Percentiles rank a stretch among this genome's conserved stretches.
phyloP scores from a whole-genome alignment of 2,797 vertebrate genomes.

The Dallia pectoralis region DNA sequence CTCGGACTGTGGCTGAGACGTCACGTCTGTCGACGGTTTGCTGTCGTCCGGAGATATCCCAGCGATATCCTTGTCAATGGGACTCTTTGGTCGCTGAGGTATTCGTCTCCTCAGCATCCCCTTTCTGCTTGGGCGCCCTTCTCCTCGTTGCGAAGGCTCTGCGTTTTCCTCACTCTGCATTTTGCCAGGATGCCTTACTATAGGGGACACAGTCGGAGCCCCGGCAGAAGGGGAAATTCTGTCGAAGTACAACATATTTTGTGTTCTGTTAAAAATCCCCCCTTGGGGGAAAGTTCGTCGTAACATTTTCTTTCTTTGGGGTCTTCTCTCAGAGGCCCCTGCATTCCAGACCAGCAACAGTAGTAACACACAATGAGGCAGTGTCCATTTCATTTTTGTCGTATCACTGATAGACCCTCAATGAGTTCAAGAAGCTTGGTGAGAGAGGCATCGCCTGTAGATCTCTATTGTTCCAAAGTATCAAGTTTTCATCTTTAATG shows the following conservation, averaged over 20 bases:
- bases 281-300: background rate
- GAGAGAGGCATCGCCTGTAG: background rate
- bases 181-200: constrained; percentile 45
- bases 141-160: constrained; percentile 18
- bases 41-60: constrained; percentile 70
- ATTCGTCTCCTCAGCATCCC: constrained; percentile 50
- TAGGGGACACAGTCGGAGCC: constrained; percentile 35
- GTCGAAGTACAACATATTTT: constrained; percentile 52
- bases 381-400: constrained; percentile 25
- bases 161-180: constrained; percentile 38
- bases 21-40: constrained; percentile 40
- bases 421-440: background rate
- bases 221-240: constrained; percentile 28
- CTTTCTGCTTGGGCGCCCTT: constrained; percentile 24
- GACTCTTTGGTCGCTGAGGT: constrained; percentile 38
- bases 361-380: constrained; percentile 10
- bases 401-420: background rate
- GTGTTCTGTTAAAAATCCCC: constrained; percentile 2
- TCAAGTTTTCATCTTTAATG: background rate
- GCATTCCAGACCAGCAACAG: constrained; percentile 20
- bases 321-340: constrained; percentile 17
- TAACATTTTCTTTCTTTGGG: constrained; percentile 1
- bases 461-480: background rate
- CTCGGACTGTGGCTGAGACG: constrained; percentile 49
- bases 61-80: constrained; percentile 19